Conservation (phyloP, 1,140 invertebrate species). For the Arctopsyche grandis region DNA sequence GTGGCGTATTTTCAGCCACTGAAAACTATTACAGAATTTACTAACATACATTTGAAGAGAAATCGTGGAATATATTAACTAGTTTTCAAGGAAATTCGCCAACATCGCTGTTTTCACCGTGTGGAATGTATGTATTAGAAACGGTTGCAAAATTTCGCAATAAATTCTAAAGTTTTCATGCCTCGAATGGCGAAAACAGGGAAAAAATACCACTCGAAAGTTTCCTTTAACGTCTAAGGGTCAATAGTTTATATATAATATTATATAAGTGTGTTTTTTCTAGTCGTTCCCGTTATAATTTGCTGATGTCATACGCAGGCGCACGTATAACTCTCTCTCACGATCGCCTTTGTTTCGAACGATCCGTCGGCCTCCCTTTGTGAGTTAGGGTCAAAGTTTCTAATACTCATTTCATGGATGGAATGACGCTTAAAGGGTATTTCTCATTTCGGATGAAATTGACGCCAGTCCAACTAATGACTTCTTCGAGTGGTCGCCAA, state of each 20-base stretch:
- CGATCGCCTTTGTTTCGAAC: constrained; percentile 1
- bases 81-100: constrained; percentile 40
- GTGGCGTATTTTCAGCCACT: neutral
- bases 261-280: constrained; percentile 9
- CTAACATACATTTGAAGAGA: neutral
- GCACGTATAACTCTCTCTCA: constrained; percentile 24
- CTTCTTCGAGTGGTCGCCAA: constrained; percentile 1
- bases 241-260: neutral
- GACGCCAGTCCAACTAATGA: constrained; percentile 36
- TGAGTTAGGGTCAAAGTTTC: constrained; percentile 31
- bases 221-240: constrained; percentile 8
- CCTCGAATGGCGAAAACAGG: no score
- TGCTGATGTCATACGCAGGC: constrained; percentile 43
- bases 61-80: constrained; percentile 40
- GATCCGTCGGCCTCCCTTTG: constrained; percentile 10
- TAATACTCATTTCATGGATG: constrained; percentile 43
- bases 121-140: constrained; percentile 29
- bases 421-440: constrained; percentile 24
- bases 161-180: no score
- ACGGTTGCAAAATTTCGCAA: neutral
- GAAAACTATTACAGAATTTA: constrained; percentile 7
- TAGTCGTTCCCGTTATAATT: constrained; percentile 37
- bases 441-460: constrained; percentile 41
- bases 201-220: neutral
- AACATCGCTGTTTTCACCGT: constrained; percentile 31